Percentiles rank a stretch among this genome's conserved stretches.
Evolutionary conservation across 2,888 invertebrate species (phyloP).

Genomic region (Schizotus pectinicornis): DNA sequence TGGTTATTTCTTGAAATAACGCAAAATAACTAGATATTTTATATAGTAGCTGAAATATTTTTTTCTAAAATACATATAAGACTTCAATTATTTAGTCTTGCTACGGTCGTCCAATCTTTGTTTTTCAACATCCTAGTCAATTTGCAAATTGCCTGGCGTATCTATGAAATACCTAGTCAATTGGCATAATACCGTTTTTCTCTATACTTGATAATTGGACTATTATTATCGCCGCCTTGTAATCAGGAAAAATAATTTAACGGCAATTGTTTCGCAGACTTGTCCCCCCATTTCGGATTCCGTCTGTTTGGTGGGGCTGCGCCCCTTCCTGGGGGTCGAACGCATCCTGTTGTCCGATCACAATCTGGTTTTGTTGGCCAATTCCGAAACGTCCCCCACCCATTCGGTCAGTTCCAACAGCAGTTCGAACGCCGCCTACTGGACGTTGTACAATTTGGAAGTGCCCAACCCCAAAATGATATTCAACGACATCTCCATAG

Average conservation of each 20-base stretch:
- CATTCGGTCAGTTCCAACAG: slow-evolving; percentile 56
- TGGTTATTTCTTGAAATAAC: no score
- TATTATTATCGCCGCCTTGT: no score
- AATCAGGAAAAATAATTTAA: no score
- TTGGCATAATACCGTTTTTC: slow-evolving; percentile 2
- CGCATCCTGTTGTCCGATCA: slow-evolving; percentile 60
- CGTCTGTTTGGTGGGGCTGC: slow-evolving; percentile 70
- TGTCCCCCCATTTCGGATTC: slow-evolving; percentile 66
- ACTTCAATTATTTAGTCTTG: no score
- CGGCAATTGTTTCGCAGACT: slow-evolving; percentile 53
- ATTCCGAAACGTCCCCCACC: slow-evolving; percentile 64
- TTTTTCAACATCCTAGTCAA: no score
- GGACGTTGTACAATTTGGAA: slow-evolving; percentile 77
- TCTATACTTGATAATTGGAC: no score
- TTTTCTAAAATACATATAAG: no score
- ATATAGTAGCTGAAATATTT: no score
- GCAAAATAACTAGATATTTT: no score
- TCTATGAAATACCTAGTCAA: slow-evolving; percentile 15
- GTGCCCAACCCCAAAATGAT: slow-evolving; percentile 69
- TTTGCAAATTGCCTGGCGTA: no score
- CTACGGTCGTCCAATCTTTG: no score
- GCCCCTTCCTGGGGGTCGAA: slow-evolving; percentile 71
- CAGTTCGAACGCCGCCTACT: slow-evolving; percentile 58
- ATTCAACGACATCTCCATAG: slow-evolving; percentile 73
- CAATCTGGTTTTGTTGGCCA: slow-evolving; percentile 64